These are phyloP conservation scores for Semotilus atromaculatus DNA, from an alignment of 2,797 vertebrate species.

Conservation along the genomic window DNA sequence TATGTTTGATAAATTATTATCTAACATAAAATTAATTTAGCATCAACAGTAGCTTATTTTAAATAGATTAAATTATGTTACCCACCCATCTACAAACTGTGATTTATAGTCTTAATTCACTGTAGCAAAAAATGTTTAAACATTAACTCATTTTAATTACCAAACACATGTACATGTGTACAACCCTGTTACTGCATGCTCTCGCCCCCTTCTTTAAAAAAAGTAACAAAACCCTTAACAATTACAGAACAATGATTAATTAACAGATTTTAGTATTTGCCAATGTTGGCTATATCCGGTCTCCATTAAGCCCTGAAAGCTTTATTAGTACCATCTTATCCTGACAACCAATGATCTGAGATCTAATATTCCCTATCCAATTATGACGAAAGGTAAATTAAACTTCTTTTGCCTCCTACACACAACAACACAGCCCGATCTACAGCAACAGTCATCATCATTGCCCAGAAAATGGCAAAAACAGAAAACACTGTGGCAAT, in stretches of 20 bases:
- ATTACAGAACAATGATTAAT: background rate
- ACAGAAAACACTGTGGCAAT: background rate
- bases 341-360: background rate
- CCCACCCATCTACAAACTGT: background rate
- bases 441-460: background rate
- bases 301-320: background rate
- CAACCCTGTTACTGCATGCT: background rate
- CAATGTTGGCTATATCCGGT: background rate
- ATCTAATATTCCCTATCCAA: background rate
- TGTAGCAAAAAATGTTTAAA: background rate
- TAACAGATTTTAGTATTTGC: background rate
- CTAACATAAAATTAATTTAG: background rate
- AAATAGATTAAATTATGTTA: background rate
- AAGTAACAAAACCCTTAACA: background rate
- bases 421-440: background rate
- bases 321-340: background rate
- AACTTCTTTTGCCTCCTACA: background rate
- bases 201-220: background rate
- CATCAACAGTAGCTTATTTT: background rate
- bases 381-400: background rate
- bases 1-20: background rate
- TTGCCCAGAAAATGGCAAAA: conserved; percentile 13
- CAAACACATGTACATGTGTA: background rate
- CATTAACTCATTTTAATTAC: background rate
- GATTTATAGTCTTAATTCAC: background rate